Evolutionary conservation across 2,888 invertebrate genomes (phyloP).

Genomic region (Neocrepidodera transversa): DNA sequence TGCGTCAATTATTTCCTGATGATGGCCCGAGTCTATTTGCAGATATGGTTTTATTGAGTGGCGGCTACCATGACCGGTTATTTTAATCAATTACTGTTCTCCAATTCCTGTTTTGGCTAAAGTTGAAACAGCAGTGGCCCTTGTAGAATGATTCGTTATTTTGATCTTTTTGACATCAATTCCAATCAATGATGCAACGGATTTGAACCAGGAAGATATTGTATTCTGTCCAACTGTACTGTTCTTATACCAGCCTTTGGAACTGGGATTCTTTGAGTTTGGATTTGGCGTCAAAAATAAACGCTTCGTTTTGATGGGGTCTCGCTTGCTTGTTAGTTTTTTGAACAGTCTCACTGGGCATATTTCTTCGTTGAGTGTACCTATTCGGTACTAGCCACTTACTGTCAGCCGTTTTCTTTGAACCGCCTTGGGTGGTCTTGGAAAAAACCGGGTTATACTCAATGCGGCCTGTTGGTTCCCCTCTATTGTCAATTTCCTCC

Average conservation of each 20-base stretch:
- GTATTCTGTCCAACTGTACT: conserved; percentile 15
- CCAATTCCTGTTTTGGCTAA: no score
- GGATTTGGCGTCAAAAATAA: conserved; percentile 25
- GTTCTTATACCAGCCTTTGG: conserved; percentile 17
- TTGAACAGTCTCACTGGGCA: neutral
- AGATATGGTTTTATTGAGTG: no score
- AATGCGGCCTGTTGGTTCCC: no score
- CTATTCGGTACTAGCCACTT: no score
- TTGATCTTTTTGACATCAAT: conserved; percentile 20
- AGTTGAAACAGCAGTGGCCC: neutral
- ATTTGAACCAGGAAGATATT: no score
- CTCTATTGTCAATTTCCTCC: no score
- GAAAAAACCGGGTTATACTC: no score
- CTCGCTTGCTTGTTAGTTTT: conserved; percentile 7
- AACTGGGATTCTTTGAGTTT: conserved; percentile 14
- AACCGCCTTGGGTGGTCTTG: conserved; percentile 12
- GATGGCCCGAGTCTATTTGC: no score
- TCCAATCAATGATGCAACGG: conserved; percentile 13
- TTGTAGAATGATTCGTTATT: conserved; percentile 20
- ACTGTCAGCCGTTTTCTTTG: conserved; percentile 4
- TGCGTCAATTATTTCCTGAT: no score
- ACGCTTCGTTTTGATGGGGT: conserved; percentile 10
- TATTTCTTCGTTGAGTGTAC: neutral
- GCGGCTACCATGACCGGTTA: no score
- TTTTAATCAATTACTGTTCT: no score